phyloP scores from a whole-genome alignment of 2,888 invertebrate genomes.

The Volucella zonaria region DNA sequence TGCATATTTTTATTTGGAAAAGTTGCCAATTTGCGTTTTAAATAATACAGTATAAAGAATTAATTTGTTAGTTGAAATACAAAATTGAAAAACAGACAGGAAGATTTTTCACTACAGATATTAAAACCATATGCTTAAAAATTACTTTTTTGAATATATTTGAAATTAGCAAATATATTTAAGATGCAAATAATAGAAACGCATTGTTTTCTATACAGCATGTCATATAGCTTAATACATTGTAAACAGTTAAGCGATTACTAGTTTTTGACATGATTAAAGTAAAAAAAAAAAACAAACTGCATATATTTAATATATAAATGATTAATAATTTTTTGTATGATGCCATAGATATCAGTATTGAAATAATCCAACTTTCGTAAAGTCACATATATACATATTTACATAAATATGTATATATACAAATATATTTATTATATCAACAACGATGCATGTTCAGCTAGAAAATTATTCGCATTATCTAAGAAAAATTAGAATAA shows the following conservation, averaged over 20 bases:
- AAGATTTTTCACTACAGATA: slow-evolving; percentile 31
- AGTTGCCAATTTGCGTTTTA: too few species aligned
- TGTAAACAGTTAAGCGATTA: neutral
- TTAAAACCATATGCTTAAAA: slow-evolving; percentile 22
- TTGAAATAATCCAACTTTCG: slow-evolving; percentile 6
- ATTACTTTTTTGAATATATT: neutral
- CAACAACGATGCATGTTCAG: slow-evolving; percentile 61
- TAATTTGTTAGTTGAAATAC: too few species aligned
- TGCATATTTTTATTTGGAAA: too few species aligned
- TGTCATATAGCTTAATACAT: slow-evolving; percentile 38
- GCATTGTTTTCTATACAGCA: slow-evolving; percentile 32
- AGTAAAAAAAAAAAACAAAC: neutral
- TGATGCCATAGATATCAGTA: neutral
- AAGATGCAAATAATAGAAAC: slow-evolving; percentile 12
- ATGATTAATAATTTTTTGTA: slow-evolving; percentile 3
- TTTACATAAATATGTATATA: neutral
- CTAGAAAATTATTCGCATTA: slow-evolving; percentile 48
- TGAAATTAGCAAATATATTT: slow-evolving; percentile 1
- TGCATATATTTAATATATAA: neutral
- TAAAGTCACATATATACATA: neutral
- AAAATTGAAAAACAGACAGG: too few species aligned
- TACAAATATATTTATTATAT: slow-evolving; percentile 30
- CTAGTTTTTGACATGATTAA: neutral
- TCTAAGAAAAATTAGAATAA: slow-evolving; percentile 13
- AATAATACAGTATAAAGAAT: too few species aligned